Base-by-base conservation (phyloP, 2,797 vertebrate species). In the Diglossa cyanea region DNA sequence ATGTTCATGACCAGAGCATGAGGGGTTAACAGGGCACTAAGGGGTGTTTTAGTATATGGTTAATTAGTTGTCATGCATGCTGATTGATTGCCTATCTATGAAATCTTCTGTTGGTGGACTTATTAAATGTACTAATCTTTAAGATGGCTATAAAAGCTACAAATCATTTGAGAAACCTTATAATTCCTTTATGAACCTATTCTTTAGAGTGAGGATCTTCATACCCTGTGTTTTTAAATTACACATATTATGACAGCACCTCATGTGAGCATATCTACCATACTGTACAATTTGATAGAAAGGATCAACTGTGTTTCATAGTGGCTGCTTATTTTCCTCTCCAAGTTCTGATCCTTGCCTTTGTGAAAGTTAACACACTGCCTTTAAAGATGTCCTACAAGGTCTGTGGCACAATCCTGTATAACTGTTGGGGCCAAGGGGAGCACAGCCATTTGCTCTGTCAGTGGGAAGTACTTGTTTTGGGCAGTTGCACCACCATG, bases 41-140 rank as follows among this genome's bases (percentile, higher is more conserved):
- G 47, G 83, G 6, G 15, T 18, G 8, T 82, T 90, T 91, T 72
- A 82, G 14, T 58, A 25, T 17, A 10, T 5, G 3, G 45, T 51
- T 89, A 83, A 87, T 87, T 79, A 93, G 50, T 82, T 95, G 77
- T 57, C 71, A 57, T n/a, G 20, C 48, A 54, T 54, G 63, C 57
- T 94, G 74, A 94, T 50, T 70, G 76, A 96, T 84, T 90, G 67
- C 67, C 63, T 88, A 12, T 39, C 86, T 91, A 66, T 88, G 92
- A 90, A 92, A 71, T 86, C 42, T 88, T 87, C 77, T 87, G 35
- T 37, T 94, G 88, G 68, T 90, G 33, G 45, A 73, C 33, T 92
- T 95, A 37, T 24, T 50, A 81, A 62, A 84, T 20, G 4, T 79
- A 94, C 71, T 92, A 50, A 76, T 54, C 71, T 65, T 39, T 80